These are phyloP conservation scores for Sternarchorhynchus goeldii DNA, from an alignment of 2,797 vertebrate genomes.

Conservation along the genomic window DNA sequence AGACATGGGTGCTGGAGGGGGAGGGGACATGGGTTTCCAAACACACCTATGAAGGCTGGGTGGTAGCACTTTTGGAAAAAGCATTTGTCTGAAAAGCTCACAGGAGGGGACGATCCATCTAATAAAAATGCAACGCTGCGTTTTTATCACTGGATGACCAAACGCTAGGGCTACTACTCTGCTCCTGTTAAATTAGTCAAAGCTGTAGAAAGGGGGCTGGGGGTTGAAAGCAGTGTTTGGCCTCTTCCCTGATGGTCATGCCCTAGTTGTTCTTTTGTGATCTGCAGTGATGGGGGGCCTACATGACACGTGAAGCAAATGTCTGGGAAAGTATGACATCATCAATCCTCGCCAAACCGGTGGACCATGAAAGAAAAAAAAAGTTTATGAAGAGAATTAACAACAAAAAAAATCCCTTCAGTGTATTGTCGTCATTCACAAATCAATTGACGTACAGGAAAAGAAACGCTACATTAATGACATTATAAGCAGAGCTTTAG, in stretches of 20 bases:
- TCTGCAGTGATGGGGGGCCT: slow-evolving; percentile 33
- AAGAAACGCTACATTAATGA: neutral
- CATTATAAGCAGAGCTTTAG: no score
- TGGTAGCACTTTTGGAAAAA: neutral
- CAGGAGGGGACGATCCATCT: slow-evolving; percentile 3
- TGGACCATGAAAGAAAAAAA: slow-evolving; percentile 34
- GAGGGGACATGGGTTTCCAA: neutral
- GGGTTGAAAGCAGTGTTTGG: neutral
- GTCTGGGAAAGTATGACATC: slow-evolving; percentile 56
- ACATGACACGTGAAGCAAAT: slow-evolving; percentile 48
- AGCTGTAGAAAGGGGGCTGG: slow-evolving; percentile 9
- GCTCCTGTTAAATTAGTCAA: slow-evolving; percentile 40
- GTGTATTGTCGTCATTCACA: neutral
- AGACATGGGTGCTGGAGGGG: slow-evolving; percentile 47
- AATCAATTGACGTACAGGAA: neutral
- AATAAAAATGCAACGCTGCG: neutral
- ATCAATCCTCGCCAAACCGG: slow-evolving; percentile 42
- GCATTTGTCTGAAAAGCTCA: no score
- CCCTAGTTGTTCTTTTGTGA: slow-evolving; percentile 59
- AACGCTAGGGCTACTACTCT: slow-evolving; percentile 25
- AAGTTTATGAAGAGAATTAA: slow-evolving; percentile 20
- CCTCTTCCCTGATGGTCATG: slow-evolving; percentile 48
- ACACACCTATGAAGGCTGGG: neutral
- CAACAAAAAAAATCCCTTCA: no score
- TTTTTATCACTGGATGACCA: neutral